These are phyloP conservation scores for Clupea harengus DNA, from an alignment of 2,113 vertebrate genomes.

Conservation along the genomic window DNA sequence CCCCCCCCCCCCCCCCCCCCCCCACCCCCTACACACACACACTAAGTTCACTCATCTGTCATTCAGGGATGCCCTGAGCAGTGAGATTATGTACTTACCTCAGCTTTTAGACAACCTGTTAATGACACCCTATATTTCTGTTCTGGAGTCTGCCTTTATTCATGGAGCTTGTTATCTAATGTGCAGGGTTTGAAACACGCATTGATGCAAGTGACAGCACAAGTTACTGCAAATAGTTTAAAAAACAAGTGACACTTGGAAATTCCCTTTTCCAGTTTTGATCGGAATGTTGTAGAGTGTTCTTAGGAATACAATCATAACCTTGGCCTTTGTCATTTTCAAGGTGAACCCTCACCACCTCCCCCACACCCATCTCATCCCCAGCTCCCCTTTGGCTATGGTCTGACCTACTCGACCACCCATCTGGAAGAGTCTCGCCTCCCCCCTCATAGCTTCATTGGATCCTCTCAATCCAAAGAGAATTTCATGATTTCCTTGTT, in stretches of 20 bases:
- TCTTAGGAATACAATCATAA: neutral
- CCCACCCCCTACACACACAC: neutral
- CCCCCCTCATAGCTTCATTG: neutral
- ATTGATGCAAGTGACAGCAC: neutral
- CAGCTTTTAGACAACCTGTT: conserved; percentile 1
- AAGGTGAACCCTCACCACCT: conserved; percentile 2
- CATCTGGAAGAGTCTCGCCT: conserved; percentile 4
- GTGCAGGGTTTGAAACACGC: neutral
- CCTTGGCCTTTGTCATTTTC: neutral
- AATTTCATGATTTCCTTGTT: neutral
- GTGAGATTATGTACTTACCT: neutral
- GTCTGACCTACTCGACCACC: conserved; percentile 3
- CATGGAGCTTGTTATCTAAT: neutral
- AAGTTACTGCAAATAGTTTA: neutral
- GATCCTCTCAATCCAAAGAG: neutral
- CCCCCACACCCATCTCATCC: neutral
- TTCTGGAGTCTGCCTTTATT: conserved; percentile 1
- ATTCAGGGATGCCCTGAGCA: neutral
- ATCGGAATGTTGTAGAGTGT: neutral
- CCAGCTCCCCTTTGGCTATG: neutral
- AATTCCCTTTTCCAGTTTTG: neutral
- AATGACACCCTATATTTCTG: neutral
- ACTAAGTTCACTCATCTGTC: neutral
- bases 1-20: neutral
- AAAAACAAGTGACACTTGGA: neutral